phyloP scores from a whole-genome alignment of 2,888 invertebrate genomes.

The Tholera decimalis region DNA sequence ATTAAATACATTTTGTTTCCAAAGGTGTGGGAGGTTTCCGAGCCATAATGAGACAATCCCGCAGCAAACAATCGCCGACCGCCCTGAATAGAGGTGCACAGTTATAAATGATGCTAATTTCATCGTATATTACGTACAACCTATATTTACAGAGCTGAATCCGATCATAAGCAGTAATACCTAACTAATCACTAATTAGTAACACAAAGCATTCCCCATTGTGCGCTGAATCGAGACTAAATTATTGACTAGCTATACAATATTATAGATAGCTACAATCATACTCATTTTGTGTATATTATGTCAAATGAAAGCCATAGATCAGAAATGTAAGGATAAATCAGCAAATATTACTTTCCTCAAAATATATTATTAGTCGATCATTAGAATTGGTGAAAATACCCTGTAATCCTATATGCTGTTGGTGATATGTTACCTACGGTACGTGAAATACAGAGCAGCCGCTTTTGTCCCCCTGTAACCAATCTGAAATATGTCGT shows the following conservation, averaged over 20 bases:
- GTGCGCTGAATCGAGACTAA: conserved; percentile 8
- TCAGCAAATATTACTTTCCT: conserved; percentile 1
- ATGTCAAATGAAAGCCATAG: background rate
- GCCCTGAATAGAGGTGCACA: conserved; percentile 27
- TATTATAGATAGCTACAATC: background rate
- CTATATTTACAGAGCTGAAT: conserved; percentile 1
- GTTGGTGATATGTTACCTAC: conserved; percentile 11
- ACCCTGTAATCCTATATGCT: conserved; percentile 4
- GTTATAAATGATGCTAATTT: conserved; percentile 43
- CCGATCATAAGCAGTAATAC: conserved; percentile 6
- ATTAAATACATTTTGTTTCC: conserved; percentile 49
- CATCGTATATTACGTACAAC: conserved; percentile 8
- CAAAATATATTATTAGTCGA: conserved; percentile 30
- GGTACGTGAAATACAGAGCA: conserved; percentile 22
- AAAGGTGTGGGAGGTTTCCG: conserved; percentile 40
- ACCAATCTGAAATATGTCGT: conserved; percentile 61
- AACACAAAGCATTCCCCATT: conserved; percentile 18
- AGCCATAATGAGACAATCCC: conserved; percentile 46
- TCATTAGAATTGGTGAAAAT: conserved; percentile 25
- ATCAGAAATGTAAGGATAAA: conserved; percentile 8
- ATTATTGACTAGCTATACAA: background rate
- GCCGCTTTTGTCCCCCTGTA: conserved; percentile 54
- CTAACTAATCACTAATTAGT: conserved; percentile 27
- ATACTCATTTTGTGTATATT: background rate
- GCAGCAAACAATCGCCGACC: conserved; percentile 42